Conservation (phyloP, 2,797 vertebrate genomes). For the Okamejei kenojei region DNA sequence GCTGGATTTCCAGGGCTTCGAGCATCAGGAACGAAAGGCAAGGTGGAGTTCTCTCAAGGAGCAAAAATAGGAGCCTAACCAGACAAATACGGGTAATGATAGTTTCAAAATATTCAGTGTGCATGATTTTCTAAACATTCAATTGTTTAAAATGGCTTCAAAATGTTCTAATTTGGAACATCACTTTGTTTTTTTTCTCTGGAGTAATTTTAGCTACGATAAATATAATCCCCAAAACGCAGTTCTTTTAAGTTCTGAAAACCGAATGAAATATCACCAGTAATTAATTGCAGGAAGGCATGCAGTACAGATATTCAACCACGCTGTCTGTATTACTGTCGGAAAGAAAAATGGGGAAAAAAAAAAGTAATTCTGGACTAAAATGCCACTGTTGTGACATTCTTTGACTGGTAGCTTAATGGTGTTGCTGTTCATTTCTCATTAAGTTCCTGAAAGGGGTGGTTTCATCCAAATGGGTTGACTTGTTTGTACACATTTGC, state of each 20-base stretch:
- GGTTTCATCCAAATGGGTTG: background rate
- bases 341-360: background rate
- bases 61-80: background rate
- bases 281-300: background rate
- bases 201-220: too few relatives aligned
- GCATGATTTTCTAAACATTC: too few relatives aligned
- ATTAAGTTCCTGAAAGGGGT: background rate
- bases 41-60: background rate
- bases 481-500: background rate
- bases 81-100: too few relatives aligned
- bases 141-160: too few relatives aligned
- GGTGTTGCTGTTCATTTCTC: background rate
- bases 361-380: too few relatives aligned
- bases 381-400: background rate
- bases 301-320: background rate
- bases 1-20: background rate
- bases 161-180: too few relatives aligned
- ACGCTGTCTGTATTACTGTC: background rate
- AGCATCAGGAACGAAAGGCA: background rate
- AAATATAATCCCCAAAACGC: background rate
- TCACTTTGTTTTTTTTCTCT: too few relatives aligned
- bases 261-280: background rate
- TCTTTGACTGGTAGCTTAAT: background rate
- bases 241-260: background rate
- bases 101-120: too few relatives aligned